Base-by-base conservation (phyloP, 2,888 invertebrate species). In the Keiferia lycopersicella region DNA sequence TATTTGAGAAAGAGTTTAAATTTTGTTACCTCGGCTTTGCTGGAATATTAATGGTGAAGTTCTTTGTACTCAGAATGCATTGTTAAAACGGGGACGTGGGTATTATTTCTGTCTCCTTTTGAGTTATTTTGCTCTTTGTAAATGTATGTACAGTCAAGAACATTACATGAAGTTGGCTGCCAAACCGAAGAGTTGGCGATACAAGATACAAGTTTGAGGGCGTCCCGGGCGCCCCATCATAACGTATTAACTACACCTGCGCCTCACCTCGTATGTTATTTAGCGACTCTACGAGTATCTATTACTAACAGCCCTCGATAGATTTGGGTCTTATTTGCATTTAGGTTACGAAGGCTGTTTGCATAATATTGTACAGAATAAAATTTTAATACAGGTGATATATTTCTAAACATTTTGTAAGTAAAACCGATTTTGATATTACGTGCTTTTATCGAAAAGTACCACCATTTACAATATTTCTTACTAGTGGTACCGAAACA, bases 171-270 rank as follows among this genome's bases (percentile, higher is more conserved):
- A 20, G 10, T 50, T 50, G 20, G 16, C 20, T 50, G 20, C 18
- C 50, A 50, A 50, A 20, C 18, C 18, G 50, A 50, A 50, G 50
- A 50, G 50, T 50, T 20, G 50, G 50, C 50, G 20, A 20, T 50
- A 51, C 51, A 51, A 51, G 20, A 20, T 50, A 51, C 51, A 51
- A 51, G 51, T 51, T 51, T 51, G 51, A 12, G 20, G 18, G 2
- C 18, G 20, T 60, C 60, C 45, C 60, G 14, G 12, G 22, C 16
- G 61, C 26, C 48, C 61, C 61, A 61, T 61, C 61, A 48, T 8
- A 61, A 61, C 48, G 18, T 61, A 61, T 61, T 48, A 61, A 61
- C 48, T 48, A 34, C 61, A 61, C 61, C 61, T 61, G 61, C 26
- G 61, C 14, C 12, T 20, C 20, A 30, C 48, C n/a, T 22, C 45